phyloP scores from a whole-genome alignment of 2,888 invertebrate genomes.

The Amphimallon solstitiale region DNA sequence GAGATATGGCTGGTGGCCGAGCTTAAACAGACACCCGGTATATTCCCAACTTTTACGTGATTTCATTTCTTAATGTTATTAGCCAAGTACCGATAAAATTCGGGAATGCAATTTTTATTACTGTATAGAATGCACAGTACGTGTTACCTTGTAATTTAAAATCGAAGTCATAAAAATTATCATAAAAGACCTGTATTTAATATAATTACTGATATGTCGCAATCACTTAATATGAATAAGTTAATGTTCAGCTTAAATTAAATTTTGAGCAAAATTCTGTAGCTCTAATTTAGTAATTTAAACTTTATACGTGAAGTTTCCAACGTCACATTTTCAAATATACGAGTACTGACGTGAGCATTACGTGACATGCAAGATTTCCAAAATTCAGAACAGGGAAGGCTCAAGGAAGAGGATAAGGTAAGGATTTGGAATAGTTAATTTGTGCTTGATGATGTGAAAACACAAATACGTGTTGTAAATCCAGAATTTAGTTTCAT shows the following conservation, averaged over 20 bases:
- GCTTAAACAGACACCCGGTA: no score
- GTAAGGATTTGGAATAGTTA: conserved; percentile 16
- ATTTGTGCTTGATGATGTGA: conserved; percentile 25
- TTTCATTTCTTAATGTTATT: no score
- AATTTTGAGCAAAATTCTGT: not conserved
- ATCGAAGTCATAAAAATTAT: no score
- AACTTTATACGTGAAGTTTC: conserved; percentile 7
- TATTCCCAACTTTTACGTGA: no score
- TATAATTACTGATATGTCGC: no score
- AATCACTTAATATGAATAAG: no score
- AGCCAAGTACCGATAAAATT: no score
- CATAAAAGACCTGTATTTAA: no score
- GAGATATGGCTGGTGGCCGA: no score
- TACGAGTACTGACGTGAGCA: conserved; percentile 4
- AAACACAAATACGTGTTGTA: conserved; percentile 3
- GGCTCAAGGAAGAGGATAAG: conserved; percentile 1
- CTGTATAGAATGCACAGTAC: no score
- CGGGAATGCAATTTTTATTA: no score
- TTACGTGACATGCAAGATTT: conserved; percentile 14
- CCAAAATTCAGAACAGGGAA: not conserved
- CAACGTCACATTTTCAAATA: conserved; percentile 1
- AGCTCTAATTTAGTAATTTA: not conserved
- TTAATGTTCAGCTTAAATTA: conserved; percentile 4
- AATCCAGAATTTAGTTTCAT: conserved; percentile 5
- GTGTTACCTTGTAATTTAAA: no score